Percentiles rank a stretch among this genome's conserved stretches.
Evolutionary conservation across 2,797 vertebrate species (phyloP).

Genomic region (Epinephelus malabaricus): DNA sequence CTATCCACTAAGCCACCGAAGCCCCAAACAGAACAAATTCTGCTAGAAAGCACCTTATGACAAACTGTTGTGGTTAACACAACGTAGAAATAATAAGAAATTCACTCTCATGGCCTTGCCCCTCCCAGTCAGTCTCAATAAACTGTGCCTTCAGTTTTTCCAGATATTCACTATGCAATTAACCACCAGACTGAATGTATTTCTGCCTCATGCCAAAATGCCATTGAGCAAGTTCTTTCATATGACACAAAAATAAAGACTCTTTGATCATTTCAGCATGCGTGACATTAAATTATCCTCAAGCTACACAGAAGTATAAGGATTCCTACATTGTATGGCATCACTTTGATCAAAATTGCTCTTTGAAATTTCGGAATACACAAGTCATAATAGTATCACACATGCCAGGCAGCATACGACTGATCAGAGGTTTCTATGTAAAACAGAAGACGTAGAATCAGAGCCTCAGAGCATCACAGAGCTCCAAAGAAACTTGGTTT

Average conservation of each 20-base stretch:
- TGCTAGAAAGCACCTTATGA: not conserved
- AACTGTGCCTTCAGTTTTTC: slow-evolving; percentile 16
- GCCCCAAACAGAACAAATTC: not conserved
- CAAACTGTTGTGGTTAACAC: not conserved
- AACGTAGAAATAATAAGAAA: not conserved
- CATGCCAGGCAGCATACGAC: not conserved
- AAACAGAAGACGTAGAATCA: slow-evolving; percentile 44
- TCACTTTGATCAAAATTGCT: slow-evolving; percentile 75
- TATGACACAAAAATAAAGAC: slow-evolving; percentile 62
- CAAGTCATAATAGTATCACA: slow-evolving; percentile 45
- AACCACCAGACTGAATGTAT: slow-evolving; percentile 31
- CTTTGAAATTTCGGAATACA: slow-evolving; percentile 70
- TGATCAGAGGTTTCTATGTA: slow-evolving; percentile 57
- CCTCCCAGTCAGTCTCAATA: not conserved
- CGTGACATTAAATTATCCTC: slow-evolving; percentile 59
- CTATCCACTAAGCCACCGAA: too few relatives aligned
- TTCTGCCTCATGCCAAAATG: slow-evolving; percentile 39
- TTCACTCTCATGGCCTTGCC: slow-evolving; percentile 7
- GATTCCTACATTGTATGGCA: slow-evolving; percentile 57
- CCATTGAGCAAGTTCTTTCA: slow-evolving; percentile 49
- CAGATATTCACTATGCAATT: slow-evolving; percentile 43
- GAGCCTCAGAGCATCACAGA: slow-evolving; percentile 4
- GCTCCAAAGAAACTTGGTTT: slow-evolving; percentile 11
- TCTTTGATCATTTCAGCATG: slow-evolving; percentile 66
- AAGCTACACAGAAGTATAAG: slow-evolving; percentile 52